phyloP scores from a whole-genome alignment of 1,140 invertebrate genomes.

The Drosophila gunungcola region DNA sequence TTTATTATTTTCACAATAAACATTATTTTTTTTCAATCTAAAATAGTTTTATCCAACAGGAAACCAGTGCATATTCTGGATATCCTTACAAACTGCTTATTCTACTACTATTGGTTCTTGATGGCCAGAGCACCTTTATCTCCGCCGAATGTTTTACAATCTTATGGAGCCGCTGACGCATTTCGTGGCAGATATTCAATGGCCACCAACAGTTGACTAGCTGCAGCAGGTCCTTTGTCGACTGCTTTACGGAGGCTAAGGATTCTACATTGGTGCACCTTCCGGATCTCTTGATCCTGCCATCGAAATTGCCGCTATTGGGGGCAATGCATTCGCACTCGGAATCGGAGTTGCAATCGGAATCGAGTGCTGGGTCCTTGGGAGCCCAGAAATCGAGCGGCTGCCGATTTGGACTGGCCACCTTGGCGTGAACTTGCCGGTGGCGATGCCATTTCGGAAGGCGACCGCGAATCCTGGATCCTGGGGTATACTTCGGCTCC shows the following conservation, averaged over 20 bases:
- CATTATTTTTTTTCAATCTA: neutral
- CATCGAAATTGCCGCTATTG: neutral
- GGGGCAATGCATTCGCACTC: neutral
- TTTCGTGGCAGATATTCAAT: slow-evolving; percentile 1
- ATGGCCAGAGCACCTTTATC: neutral
- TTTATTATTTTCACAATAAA: neutral
- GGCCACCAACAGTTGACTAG: slow-evolving; percentile 2
- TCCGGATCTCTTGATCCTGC: neutral
- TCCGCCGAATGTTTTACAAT: neutral
- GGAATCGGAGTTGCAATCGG: neutral
- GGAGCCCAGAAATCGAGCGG: neutral
- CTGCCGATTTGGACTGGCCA: slow-evolving; percentile 4
- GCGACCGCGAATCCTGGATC: neutral
- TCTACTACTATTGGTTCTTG: neutral
- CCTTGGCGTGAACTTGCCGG: neutral
- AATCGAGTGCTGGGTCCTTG: neutral
- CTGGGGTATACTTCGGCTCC: neutral
- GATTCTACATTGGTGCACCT: neutral
- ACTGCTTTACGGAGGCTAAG: too few species aligned
- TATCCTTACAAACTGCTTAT: neutral
- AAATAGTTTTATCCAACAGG: neutral
- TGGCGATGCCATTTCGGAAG: slow-evolving; percentile 3
- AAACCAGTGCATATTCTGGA: neutral
- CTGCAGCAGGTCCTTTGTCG: neutral
- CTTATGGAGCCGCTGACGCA: neutral